Conservation (phyloP, 2,113 vertebrate genomes). For the Ascaphus truei region DNA sequence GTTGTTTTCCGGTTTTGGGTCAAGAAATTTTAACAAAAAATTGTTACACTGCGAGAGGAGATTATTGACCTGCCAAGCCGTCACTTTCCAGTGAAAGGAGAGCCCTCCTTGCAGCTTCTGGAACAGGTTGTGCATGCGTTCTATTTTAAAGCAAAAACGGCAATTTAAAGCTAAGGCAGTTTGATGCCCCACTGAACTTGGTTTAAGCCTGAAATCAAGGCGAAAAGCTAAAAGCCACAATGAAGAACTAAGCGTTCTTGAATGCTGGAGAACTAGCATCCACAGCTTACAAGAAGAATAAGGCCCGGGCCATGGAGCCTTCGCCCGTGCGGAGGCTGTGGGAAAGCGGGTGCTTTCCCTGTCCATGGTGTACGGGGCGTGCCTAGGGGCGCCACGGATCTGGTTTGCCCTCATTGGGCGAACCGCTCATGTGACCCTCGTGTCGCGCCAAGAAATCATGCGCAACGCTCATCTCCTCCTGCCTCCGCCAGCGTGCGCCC, state of each 20-base stretch:
- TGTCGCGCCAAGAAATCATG: no score
- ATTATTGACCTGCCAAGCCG: constrained; percentile 80
- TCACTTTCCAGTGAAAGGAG: constrained; percentile 78
- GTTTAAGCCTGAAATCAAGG: constrained; percentile 74
- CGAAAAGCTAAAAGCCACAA: constrained; percentile 59
- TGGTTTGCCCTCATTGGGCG: no score
- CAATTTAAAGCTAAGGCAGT: constrained; percentile 75
- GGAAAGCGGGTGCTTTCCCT: no score
- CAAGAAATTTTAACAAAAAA: constrained; percentile 81
- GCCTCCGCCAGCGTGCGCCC: no score
- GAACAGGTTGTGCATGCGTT: constrained; percentile 69
- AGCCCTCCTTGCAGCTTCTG: constrained; percentile 71
- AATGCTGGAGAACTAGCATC: constrained; percentile 31
- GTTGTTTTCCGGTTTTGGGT: constrained; percentile 79
- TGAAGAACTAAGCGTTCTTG: constrained; percentile 63
- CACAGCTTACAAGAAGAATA: background rate
- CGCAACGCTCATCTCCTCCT: no score
- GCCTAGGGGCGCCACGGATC: no score
- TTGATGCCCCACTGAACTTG: constrained; percentile 80
- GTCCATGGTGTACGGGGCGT: no score
- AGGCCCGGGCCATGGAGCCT: no score
- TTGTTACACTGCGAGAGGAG: constrained; percentile 75
- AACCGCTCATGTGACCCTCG: no score
- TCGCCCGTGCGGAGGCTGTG: no score
- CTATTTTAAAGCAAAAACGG: constrained; percentile 78